Evolutionary conservation across 2,113 vertebrate species (phyloP).

Genomic region (Periophthalmodon schlosseri): DNA sequence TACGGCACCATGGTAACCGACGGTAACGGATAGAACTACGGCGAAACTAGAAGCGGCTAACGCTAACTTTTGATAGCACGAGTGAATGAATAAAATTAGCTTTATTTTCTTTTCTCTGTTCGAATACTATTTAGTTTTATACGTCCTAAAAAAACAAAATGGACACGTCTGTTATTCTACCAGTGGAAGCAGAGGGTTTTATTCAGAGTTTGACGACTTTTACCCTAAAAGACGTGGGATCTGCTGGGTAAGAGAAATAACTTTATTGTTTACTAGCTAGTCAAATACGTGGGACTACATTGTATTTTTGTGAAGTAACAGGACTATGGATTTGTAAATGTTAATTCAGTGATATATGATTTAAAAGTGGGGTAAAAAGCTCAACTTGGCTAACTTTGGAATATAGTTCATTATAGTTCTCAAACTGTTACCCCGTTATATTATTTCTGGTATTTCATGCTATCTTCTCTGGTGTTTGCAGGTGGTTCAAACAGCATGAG

Average conservation of each 20-base stretch:
- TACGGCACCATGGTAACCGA: conserved; percentile 63
- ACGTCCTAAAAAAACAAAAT: conserved; percentile 16
- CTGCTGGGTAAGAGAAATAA: conserved; percentile 66
- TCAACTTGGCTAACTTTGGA: too few species aligned
- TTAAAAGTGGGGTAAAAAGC: too few species aligned
- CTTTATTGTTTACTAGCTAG: not conserved
- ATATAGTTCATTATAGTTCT: too few species aligned
- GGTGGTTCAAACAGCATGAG: conserved; percentile 92
- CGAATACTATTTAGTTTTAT: not conserved
- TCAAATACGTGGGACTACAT: too few species aligned
- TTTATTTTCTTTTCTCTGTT: not conserved
- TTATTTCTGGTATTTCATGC: not conserved
- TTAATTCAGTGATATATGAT: too few species aligned
- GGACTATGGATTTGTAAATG: too few species aligned
- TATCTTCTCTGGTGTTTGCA: conserved; percentile 49
- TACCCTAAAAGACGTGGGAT: conserved; percentile 80
- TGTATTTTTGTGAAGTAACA: not conserved
- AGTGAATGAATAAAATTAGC: not conserved
- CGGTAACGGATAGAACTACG: conserved; percentile 45
- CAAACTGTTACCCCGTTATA: too few species aligned
- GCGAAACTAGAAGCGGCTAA: not conserved
- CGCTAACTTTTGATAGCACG: not conserved
- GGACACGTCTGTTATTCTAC: conserved; percentile 69
- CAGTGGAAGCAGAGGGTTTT: conserved; percentile 81
- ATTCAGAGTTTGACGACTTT: conserved; percentile 78